Evolutionary conservation across 2,113 vertebrate species (phyloP).

Genomic region (Cyprinodon brontotheroides): DNA sequence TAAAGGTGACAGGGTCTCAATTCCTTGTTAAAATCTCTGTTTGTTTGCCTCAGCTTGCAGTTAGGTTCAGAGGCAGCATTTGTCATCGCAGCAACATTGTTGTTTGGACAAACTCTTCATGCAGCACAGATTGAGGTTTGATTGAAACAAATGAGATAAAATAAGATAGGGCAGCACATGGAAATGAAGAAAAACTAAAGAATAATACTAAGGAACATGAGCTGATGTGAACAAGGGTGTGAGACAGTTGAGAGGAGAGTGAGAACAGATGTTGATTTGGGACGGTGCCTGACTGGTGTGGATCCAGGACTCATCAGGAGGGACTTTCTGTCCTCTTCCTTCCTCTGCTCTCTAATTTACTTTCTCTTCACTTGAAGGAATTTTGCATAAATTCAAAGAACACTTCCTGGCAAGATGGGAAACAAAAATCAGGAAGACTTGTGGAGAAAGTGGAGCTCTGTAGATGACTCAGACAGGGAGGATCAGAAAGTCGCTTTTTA

Average conservation of each 20-base stretch:
- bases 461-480: constrained; percentile 12
- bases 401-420: neutral
- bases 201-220: constrained; percentile 12
- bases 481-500: constrained; percentile 31
- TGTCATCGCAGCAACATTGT: constrained; percentile 22
- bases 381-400: constrained; percentile 11
- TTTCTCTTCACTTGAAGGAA: neutral
- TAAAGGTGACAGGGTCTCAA: constrained; percentile 35
- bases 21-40: constrained; percentile 29
- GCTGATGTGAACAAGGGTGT: constrained; percentile 9
- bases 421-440: constrained; percentile 1
- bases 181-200: neutral
- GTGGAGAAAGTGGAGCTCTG: constrained; percentile 17
- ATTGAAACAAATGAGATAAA: constrained; percentile 14
- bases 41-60: constrained; percentile 1
- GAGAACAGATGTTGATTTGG: constrained; percentile 8
- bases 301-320: constrained; percentile 11
- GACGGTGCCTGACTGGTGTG: constrained; percentile 5
- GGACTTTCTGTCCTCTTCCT: neutral
- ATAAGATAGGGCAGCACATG: neutral
- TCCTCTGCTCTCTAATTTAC: constrained; percentile 1
- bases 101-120: constrained; percentile 15
- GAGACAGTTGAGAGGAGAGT: neutral
- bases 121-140: constrained; percentile 9
- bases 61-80: constrained; percentile 37